Percentiles rank a stretch among this genome's conserved stretches.
Conservation (phyloP, 2,113 vertebrate species). For the Siniperca chuatsi region DNA sequence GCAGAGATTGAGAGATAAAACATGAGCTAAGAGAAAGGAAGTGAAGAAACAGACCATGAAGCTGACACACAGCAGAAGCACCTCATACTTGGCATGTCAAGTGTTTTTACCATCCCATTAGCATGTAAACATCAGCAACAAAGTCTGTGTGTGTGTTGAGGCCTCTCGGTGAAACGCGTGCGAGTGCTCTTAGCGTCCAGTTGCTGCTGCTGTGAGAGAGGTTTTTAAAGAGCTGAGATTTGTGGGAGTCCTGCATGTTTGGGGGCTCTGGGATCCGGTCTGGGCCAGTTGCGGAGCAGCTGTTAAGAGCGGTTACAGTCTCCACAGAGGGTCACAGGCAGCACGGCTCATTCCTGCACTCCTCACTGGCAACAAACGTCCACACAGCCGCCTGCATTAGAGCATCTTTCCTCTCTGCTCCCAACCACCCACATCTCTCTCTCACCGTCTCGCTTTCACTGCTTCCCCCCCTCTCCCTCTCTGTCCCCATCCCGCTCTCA, state of each 20-base stretch:
- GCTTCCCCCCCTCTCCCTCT: conserved; percentile 8
- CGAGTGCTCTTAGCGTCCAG: conserved; percentile 43
- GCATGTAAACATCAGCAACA: background rate
- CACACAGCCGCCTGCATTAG: conserved; percentile 41
- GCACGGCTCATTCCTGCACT: background rate
- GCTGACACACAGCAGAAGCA: background rate
- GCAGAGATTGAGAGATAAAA: conserved; percentile 2
- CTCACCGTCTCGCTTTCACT: background rate
- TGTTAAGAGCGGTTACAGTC: conserved; percentile 20
- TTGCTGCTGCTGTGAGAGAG: conserved; percentile 11
- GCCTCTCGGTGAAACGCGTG: conserved; percentile 15
- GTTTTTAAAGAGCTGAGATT: conserved; percentile 13
- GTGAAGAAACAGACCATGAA: background rate
- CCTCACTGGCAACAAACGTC: conserved; percentile 17
- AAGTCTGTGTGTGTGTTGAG: background rate
- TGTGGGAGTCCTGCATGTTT: conserved; percentile 10
- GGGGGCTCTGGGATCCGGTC: conserved; percentile 16
- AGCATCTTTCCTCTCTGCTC: conserved; percentile 46
- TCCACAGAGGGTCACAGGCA: conserved; percentile 16
- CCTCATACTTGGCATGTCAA: background rate
- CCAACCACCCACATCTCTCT: conserved; percentile 41
- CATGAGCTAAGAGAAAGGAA: background rate
- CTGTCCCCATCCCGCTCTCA: conserved; percentile 36
- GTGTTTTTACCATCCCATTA: conserved; percentile 29
- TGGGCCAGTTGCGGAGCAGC: conserved; percentile 43